Evolutionary conservation across 2,113 vertebrate genomes (phyloP).

Genomic region (Alosa alosa): DNA sequence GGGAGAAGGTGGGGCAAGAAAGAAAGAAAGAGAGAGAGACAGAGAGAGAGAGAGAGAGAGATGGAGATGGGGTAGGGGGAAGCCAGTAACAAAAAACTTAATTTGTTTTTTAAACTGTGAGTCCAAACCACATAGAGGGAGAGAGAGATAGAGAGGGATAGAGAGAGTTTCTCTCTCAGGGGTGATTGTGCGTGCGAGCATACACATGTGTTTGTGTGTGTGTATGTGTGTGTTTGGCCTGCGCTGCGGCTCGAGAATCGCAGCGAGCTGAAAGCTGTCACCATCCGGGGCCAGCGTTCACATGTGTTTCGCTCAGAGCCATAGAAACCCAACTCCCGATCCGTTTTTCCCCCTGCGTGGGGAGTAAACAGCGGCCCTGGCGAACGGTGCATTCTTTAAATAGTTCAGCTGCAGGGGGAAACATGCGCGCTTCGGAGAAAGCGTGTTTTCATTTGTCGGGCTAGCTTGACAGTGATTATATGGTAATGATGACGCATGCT

Average conservation of each 20-base stretch:
- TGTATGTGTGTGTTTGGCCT: slow-evolving; percentile 22
- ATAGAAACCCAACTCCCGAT: slow-evolving; percentile 45
- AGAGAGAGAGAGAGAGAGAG: not conserved
- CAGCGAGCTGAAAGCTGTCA: slow-evolving; percentile 40
- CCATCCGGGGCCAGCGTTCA: slow-evolving; percentile 31
- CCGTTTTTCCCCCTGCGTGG: not conserved
- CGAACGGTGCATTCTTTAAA: slow-evolving; percentile 55
- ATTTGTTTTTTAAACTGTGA: slow-evolving; percentile 12
- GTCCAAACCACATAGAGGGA: slow-evolving; percentile 28
- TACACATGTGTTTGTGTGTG: not conserved
- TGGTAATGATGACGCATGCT: slow-evolving; percentile 35
- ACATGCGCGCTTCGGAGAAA: not conserved
- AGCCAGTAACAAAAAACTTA: not conserved
- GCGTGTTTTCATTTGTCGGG: slow-evolving; percentile 23
- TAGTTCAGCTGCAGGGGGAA: slow-evolving; percentile 49
- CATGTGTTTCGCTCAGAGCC: slow-evolving; percentile 40
- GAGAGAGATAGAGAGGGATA: slow-evolving; percentile 12
- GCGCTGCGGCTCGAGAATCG: slow-evolving; percentile 32
- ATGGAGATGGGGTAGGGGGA: not conserved
- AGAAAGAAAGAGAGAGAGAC: not conserved
- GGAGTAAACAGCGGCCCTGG: slow-evolving; percentile 40
- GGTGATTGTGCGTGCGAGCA: not conserved
- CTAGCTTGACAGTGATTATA: slow-evolving; percentile 55
- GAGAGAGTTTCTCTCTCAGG: not conserved
- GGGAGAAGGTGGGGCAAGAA: not conserved